Evolutionary conservation across 1,140 invertebrate genomes (phyloP).

Genomic region (Fopius arisanus): DNA sequence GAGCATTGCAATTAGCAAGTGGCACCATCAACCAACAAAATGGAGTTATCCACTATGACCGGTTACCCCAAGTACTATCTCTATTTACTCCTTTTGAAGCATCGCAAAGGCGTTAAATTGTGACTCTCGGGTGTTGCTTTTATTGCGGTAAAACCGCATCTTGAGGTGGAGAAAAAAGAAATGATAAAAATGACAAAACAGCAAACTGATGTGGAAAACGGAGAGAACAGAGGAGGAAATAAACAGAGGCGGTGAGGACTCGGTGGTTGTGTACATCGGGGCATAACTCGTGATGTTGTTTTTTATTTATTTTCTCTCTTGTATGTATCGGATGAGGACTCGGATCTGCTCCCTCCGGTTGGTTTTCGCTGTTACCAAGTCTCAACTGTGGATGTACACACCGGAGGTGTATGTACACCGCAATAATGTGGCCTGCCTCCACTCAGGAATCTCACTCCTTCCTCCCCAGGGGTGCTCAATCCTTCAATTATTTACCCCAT

Average conservation of each 20-base stretch:
- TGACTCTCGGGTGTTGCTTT: neutral
- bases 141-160: neutral
- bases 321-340: conserved; percentile 34
- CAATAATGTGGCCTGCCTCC: conserved; percentile 33
- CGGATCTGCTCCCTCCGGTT: neutral
- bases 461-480: conserved; percentile 44
- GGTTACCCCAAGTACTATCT: neutral
- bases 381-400: neutral
- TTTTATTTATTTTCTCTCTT: conserved; percentile 30
- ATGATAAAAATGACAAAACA: neutral
- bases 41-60: neutral
- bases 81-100: neutral
- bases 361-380: neutral
- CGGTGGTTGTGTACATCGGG: conserved; percentile 4
- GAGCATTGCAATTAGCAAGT: neutral
- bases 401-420: conserved; percentile 24
- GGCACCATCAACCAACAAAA: neutral
- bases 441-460: conserved; percentile 47
- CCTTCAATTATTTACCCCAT: conserved; percentile 11
- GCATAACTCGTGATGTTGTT: conserved; percentile 37
- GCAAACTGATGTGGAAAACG: neutral
- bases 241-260: conserved; percentile 16
- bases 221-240: conserved; percentile 30
- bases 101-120: neutral
- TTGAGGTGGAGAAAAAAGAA: neutral